These are phyloP conservation scores for Ichneumoninae sp. DNA, from an alignment of 2,888 invertebrate species.

Conservation along the genomic window DNA sequence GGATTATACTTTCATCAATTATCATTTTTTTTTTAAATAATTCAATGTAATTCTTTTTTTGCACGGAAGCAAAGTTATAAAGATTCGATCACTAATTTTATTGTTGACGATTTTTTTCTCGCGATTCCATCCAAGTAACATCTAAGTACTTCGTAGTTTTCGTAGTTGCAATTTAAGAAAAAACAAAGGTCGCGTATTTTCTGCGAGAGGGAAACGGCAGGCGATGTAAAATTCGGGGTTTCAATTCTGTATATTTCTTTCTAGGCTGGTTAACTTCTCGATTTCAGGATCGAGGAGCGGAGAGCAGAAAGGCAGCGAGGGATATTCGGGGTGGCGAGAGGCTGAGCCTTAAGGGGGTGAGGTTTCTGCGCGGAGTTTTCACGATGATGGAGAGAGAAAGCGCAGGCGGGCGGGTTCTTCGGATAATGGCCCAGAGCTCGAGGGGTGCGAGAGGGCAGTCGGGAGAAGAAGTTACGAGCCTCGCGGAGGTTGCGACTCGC, in stretches of 20 bases:
- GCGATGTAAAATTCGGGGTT: background rate
- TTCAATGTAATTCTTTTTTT: no score
- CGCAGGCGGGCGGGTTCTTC: conserved; percentile 37
- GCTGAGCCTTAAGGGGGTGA: conserved; percentile 3
- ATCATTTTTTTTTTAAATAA: no score
- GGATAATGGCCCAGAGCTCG: conserved; percentile 47
- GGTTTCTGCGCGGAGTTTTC: conserved; percentile 30
- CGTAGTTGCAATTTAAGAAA: background rate
- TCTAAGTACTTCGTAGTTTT: no score
- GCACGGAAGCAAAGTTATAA: no score
- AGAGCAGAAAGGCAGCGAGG: conserved; percentile 1
- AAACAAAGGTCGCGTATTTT: background rate
- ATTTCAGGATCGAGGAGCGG: conserved; percentile 11
- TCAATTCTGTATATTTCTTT: background rate
- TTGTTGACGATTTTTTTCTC: background rate
- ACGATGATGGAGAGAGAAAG: conserved; percentile 27
- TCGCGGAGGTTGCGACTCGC: conserved; percentile 31
- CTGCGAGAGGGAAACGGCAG: background rate
- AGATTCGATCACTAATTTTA: no score
- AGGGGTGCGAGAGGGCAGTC: conserved; percentile 35
- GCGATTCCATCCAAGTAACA: no score
- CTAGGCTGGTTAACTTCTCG: conserved; percentile 11
- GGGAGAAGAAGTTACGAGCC: conserved; percentile 48
- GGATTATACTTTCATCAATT: no score
- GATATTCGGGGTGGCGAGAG: conserved; percentile 6